Percentiles rank a stretch among this genome's conserved stretches.
Conservation (phyloP, 2,113 vertebrate genomes). For the Haemorhous mexicanus region DNA sequence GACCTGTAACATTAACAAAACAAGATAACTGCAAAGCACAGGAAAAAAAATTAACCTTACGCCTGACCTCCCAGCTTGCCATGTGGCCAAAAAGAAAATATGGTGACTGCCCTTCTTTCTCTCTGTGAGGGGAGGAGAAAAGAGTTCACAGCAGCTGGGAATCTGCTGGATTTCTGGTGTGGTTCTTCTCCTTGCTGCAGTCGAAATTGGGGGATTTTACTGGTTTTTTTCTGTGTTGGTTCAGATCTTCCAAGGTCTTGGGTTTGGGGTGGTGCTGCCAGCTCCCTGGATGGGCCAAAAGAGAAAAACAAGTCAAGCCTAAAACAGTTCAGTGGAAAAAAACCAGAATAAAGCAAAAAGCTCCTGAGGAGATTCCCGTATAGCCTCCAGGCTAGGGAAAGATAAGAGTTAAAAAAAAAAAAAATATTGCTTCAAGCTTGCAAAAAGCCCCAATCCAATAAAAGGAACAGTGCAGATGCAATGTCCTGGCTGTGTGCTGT, state of each 20-base stretch:
- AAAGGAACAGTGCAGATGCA: neutral
- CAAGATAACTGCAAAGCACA: neutral
- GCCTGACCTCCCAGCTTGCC: rapidly evolving
- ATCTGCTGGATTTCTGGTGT: neutral
- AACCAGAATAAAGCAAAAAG: neutral
- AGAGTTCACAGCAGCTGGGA: too few relatives aligned
- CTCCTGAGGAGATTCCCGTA: too few relatives aligned
- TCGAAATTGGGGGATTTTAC: neutral
- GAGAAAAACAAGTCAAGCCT: neutral
- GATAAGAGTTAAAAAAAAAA: neutral
- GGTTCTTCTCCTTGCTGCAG: neutral
- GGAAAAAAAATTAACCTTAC: neutral
- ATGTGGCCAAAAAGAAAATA: too few relatives aligned
- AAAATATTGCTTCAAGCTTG: neutral
- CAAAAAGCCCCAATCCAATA: neutral
- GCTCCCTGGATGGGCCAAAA: neutral
- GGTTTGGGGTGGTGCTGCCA: rapidly evolving
- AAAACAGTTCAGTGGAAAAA: neutral
- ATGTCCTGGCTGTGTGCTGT: neutral
- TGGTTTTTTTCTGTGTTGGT: neutral
- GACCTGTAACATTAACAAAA: too few relatives aligned
- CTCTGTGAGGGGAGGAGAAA: neutral
- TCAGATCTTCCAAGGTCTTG: neutral
- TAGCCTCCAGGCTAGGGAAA: neutral
- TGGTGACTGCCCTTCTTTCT: neutral